Evolutionary conservation across 1,140 invertebrate species (phyloP), one percentile per base, ranked within the genome.

Genomic region (Heliothis subflexa): DNA sequence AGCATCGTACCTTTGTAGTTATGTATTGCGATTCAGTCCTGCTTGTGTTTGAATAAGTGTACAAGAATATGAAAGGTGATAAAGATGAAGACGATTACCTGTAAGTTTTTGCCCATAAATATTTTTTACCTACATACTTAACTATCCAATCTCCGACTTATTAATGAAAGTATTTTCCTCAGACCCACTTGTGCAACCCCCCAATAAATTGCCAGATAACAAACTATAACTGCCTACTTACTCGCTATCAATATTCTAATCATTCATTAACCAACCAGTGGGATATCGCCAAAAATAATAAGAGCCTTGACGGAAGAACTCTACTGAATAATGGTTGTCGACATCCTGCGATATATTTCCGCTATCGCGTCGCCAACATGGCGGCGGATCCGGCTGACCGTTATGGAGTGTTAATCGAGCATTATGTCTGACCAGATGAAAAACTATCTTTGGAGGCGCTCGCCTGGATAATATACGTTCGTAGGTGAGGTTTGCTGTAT

Each of bases 291-390:
- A 85, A 90, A 91, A 75, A 75, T 75, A 75, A 91, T 92, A 91
- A 91, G 86, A 88, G 86, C 87, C 80, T 89, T 89, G 88, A 91
- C 88, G 91, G 90, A 93, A 94, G 83, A 81, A 73, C 84, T 88
- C 86, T 88, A 86, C 91, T 93, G 91, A 94, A 91, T 94, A 94
- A 94, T 94, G 91, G 91, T 83, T 78, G 79, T 84, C 85, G 70
- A 89, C 90, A 91, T 92, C 91, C 91, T 89, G 91, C 85, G 91
- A 93, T 94, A 93, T 94, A 93, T 94, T 94, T 94, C 91, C 93
- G 89, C 89, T 94, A 94, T 94, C 93, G 90, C 86, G 81, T 79
- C 85, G 85, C 86, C 91, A 93, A 86, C 86, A 91, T 91, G 91
- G 89, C 87, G 90, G 81, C 74, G 85, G 86, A 86, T 93, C 91